Evolutionary conservation across 1,140 invertebrate genomes (phyloP), one percentile per base, ranked within the genome.

Genomic region (Choristoneura fumiferana): DNA sequence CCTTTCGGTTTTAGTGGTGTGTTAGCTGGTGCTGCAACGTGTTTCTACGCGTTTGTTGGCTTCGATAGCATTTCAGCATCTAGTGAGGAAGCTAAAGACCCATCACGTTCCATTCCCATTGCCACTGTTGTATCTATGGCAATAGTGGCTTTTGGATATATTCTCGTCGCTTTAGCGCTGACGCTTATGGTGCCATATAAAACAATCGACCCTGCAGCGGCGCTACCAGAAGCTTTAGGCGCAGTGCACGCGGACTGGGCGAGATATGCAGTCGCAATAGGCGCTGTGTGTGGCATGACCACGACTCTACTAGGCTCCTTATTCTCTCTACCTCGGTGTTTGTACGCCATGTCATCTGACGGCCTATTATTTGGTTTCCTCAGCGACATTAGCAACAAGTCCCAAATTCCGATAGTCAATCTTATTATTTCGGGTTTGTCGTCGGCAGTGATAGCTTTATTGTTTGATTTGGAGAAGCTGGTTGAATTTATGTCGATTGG

Each of bases 401-500:
- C 93, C 0, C 95, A 96, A 89, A 94, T 98, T 6, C 97, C 97
- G 0, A 87, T 98, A 0, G 81, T 93, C 0, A 97, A 97, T 71
- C 88, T 98, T 13, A 90, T 94, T 1, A 92, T 97, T 14, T 96
- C 96, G 40, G 96, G 96, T 0, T 63, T 95, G 0, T 74, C 94
- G 9, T 94, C 96, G 36, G 95, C 94, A 0, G 53, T 96, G 0
- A 94, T 98, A 60, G 96, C 97, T 5, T 78, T 98, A 2, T 77
- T 98, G 13, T 96, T 98, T 74, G 96, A 98, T 81, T 92, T 98
- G 60, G 93, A 96, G 71, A 96, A 96, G 65, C 90, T 98, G 10
- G 96, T 98, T 0, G 97, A 98, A 73, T 97, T 98, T 71, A 96
- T 98, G 95, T 97, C 96, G 0, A 98, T 98, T 67, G 97, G 97